Evolutionary conservation across 2,888 invertebrate genomes (phyloP).

Genomic region (Drosophila antonietae): DNA sequence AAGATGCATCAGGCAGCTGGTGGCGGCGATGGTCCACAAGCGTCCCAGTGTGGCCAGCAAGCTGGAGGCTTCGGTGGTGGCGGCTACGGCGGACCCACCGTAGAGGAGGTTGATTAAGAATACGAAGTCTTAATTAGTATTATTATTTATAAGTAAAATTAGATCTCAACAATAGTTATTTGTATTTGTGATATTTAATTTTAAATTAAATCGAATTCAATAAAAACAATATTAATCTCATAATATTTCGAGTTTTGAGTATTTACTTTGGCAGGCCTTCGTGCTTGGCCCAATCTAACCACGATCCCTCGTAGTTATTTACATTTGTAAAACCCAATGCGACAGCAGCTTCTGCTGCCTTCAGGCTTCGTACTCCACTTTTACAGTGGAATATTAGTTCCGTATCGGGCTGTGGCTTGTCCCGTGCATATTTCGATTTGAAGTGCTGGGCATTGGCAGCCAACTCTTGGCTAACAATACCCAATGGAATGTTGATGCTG

Average conservation of each 20-base stretch:
- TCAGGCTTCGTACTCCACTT: conserved; percentile 88
- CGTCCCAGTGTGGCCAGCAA: conserved; percentile 1
- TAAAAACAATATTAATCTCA: not conserved
- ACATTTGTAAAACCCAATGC: conserved; percentile 77
- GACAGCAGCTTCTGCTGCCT: conserved; percentile 86
- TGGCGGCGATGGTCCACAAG: conserved; percentile 41
- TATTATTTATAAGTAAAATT: conserved; percentile 1
- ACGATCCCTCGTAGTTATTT: conserved; percentile 82
- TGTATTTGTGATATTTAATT: not conserved
- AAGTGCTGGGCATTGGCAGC: conserved; percentile 85
- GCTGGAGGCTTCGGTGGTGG: not conserved
- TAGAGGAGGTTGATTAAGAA: conserved; percentile 8
- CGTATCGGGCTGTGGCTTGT: conserved; percentile 87
- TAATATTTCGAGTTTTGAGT: conserved; percentile 9
- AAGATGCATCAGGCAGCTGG: conserved; percentile 71
- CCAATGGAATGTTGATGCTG: conserved; percentile 91
- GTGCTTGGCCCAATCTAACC: conserved; percentile 82
- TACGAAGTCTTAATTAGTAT: not conserved
- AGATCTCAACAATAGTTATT: conserved; percentile 26
- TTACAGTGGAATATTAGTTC: conserved; percentile 89
- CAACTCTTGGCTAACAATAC: conserved; percentile 65
- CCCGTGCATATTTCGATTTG: conserved; percentile 85
- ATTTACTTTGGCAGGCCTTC: conserved; percentile 76
- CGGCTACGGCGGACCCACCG: not conserved
- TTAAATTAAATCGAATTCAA: conserved; percentile 24